These are phyloP conservation scores for Montipora capitata DNA, from an alignment of 92 coral and sea anemone genomes.

Conservation along the genomic window DNA sequence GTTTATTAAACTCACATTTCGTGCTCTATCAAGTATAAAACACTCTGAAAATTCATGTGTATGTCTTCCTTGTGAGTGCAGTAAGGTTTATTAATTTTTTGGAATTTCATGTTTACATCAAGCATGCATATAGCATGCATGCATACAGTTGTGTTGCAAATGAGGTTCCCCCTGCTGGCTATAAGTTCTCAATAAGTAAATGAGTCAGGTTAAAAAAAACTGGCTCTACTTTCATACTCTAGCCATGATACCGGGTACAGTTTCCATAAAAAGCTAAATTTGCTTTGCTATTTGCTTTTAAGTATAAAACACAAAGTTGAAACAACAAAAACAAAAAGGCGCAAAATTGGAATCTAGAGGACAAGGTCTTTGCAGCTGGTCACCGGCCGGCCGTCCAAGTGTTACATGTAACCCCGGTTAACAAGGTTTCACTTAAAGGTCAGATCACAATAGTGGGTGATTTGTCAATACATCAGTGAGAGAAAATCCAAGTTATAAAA, in stretches of 20 bases:
- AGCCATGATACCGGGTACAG: neutral
- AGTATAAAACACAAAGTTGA: conserved; percentile 1
- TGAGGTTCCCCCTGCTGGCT: neutral
- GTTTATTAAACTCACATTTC: too few species aligned
- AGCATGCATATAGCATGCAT: neutral
- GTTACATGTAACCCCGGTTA: conserved; percentile 6
- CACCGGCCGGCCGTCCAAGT: too few species aligned
- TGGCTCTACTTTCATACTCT: neutral
- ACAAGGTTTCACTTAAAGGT: conserved; percentile 8
- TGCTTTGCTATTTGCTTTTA: conserved; percentile 5
- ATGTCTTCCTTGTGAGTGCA: too few species aligned
- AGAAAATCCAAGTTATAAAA: conserved; percentile 6
- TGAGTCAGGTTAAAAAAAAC: neutral
- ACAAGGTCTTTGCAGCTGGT: too few species aligned
- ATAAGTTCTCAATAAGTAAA: neutral
- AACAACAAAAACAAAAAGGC: neutral
- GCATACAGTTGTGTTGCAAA: neutral
- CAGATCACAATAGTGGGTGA: conserved; percentile 5
- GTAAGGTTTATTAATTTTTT: too few species aligned
- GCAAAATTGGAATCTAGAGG: conserved; percentile 6
- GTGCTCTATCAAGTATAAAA: too few species aligned
- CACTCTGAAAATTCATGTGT: too few species aligned
- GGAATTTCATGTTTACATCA: too few species aligned
- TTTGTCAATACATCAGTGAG: conserved; percentile 3
- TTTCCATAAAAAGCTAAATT: neutral